Conservation (phyloP, 2,888 invertebrate species). For the Andrena hattorfiana region DNA sequence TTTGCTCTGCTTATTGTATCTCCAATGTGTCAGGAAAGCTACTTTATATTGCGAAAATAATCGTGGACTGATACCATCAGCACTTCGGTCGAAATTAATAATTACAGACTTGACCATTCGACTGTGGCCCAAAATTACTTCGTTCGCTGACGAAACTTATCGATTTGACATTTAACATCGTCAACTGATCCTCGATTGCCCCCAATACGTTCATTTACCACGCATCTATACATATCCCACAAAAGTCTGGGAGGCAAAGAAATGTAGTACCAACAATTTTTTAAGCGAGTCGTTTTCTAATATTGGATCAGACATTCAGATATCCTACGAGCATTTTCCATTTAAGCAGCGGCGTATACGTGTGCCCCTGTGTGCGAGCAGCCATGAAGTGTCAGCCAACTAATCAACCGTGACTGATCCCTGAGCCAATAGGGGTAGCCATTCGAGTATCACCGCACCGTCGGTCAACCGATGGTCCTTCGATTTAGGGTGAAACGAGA, state of each 20-base stretch:
- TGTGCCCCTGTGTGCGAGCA: conserved; percentile 25
- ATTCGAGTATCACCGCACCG: conserved; percentile 52
- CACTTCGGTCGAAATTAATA: too few species aligned
- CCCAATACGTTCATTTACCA: background rate
- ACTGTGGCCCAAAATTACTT: background rate
- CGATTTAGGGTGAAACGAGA: conserved; percentile 51
- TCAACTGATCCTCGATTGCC: background rate
- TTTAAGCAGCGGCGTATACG: background rate
- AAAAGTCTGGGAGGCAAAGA: too few species aligned
- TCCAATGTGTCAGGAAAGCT: too few species aligned
- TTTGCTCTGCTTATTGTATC: too few species aligned
- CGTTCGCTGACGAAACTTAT: background rate
- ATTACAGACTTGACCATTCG: too few species aligned
- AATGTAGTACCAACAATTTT: background rate
- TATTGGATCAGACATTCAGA: background rate
- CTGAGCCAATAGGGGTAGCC: conserved; percentile 57
- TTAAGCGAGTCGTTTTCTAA: background rate
- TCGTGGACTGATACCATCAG: too few species aligned
- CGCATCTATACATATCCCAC: background rate
- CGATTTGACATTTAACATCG: background rate
- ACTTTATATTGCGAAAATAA: too few species aligned
- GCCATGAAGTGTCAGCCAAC: conserved; percentile 46
- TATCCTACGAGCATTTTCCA: conserved; percentile 19
- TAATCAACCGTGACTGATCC: conserved; percentile 49
- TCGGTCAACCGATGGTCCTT: conserved; percentile 56